Evolutionary conservation across 2,113 vertebrate species (phyloP), one percentile per base, ranked within the genome.

Genomic region (Pachyramphus minor): DNA sequence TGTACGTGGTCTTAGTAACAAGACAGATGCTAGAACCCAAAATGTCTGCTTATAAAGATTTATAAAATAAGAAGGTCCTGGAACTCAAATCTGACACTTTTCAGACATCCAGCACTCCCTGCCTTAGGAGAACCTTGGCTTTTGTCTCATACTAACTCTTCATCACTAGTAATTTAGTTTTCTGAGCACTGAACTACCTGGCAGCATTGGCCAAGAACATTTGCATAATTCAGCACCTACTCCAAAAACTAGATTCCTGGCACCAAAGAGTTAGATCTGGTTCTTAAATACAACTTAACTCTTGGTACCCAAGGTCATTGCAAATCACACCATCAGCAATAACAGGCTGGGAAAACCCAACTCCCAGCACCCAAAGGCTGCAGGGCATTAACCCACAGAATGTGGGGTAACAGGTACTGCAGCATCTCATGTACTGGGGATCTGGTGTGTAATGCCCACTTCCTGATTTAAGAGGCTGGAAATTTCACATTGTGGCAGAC

Each of bases 21-120:
- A 97, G 96, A 97, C 93, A 96, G 96, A 96, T 73, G 93, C 95
- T 84, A 90, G 22, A 93, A 74, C 4, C 60, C 83, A 52, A 78
- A 89, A 95, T 73, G 58, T 86, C 83, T 56, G 52, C 71, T 93
- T 44, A n/a, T 14, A 88, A 74, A 64, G 76, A 17, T 58, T 62
- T 73, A 49, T 56, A 45, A 75, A 81, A 78, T 11, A 80, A 80
- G 68, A 39, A 10, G 4, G 41, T 78, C 73, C 64, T 68, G 73
- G 72, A 78, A 93, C 89, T 27, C 63, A 60, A 52, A 72, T 41
- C 24, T 89, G 52, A 33, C 20, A 4, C 23, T 78, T 67, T 47
- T 49, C 56, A 60, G 44, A 72, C 35, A 49, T 14, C 41, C 56
- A 37, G 41, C 28, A 35, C 18, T 66, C 78, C 63, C 85, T 56